Evolutionary conservation across 2,888 invertebrate species (phyloP), one percentile per base, ranked within the genome.

Genomic region (Sinotaia quadrata): DNA sequence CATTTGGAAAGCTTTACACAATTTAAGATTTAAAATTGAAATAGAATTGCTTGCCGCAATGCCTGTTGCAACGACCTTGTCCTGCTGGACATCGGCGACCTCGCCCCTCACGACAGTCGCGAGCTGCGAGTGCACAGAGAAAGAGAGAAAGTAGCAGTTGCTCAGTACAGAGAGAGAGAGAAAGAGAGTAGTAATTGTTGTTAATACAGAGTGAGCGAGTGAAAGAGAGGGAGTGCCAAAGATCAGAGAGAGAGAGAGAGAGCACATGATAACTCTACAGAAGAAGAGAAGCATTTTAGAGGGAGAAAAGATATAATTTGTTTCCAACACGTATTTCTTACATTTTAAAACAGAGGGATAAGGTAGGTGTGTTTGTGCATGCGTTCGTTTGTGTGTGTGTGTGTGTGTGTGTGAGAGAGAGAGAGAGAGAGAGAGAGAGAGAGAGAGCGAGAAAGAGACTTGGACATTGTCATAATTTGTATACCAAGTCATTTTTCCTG

Each of bases 341-440:
- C n/a, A 49, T 4, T 21, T 49, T 24, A 24, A 18, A 2, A 49
- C n/a, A 27, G n/a, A 49, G 10, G 18, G n/a, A 49, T 27, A 18
- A 29, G n/a, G 54, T 54, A 29, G n/a, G 54, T 31, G 31, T 29
- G 29, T 54, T 12, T 54, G 5, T 54, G 54, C n/a, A n/a, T 54
- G 54, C 12, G 29, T 1, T n/a, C 29, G 54, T 15, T 18, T 33
- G 29, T 54, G 54, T 54, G 29, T 54, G 54, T 54, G 29, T 54
- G 29, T 29, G 15, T 54, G 29, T 33, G 15, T 33, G 24, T 33
- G 29, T 3, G 56, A 60, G 41, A 54, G 47, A 47, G n/a, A 59
- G 57, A 47, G 33, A 29, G 27, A 66, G 47, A 57, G 58, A 33
- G 1, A 41, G 57, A 58, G 12, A 47, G 47, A 61, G 37, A 47